Conservation (phyloP, 2,113 vertebrate species). For the Vanacampus margaritifer region DNA sequence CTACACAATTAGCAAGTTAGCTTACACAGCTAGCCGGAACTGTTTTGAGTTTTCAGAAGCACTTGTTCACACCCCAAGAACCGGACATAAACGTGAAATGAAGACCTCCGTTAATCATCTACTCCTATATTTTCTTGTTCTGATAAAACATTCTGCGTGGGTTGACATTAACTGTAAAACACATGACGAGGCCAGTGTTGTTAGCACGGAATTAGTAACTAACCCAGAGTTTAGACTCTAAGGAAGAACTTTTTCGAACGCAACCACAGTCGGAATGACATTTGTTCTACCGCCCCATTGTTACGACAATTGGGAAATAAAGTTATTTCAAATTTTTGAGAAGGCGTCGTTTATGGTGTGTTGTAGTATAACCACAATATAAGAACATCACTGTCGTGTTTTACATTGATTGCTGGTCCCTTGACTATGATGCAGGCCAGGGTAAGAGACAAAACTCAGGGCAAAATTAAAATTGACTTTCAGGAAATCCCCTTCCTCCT, state of each 20-base stretch:
- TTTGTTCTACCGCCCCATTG: not conserved
- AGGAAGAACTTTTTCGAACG: slow-evolving; percentile 14
- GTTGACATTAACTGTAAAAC: slow-evolving; percentile 28
- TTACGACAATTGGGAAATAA: not conserved
- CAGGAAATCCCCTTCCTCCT: slow-evolving; percentile 64
- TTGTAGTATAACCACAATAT: not conserved
- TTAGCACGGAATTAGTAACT: not conserved
- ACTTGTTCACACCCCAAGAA: slow-evolving; percentile 6
- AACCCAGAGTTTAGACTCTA: not conserved
- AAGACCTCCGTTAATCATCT: not conserved
- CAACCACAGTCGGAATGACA: not conserved
- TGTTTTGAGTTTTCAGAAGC: not conserved
- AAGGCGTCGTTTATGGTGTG: not conserved
- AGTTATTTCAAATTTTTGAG: not conserved
- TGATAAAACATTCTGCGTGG: not conserved
- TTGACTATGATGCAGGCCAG: not conserved
- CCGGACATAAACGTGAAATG: not conserved
- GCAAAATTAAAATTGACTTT: rapidly evolving
- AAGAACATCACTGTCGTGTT: no score
- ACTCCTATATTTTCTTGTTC: not conserved
- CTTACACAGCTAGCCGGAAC: slow-evolving; percentile 20
- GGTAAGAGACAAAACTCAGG: slow-evolving; percentile 1
- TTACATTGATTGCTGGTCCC: not conserved
- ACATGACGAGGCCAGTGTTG: slow-evolving; percentile 24
- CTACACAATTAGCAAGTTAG: slow-evolving; percentile 21